Conservation (phyloP, 1,140 invertebrate genomes). For the Pseudomyrmex pallidus region DNA sequence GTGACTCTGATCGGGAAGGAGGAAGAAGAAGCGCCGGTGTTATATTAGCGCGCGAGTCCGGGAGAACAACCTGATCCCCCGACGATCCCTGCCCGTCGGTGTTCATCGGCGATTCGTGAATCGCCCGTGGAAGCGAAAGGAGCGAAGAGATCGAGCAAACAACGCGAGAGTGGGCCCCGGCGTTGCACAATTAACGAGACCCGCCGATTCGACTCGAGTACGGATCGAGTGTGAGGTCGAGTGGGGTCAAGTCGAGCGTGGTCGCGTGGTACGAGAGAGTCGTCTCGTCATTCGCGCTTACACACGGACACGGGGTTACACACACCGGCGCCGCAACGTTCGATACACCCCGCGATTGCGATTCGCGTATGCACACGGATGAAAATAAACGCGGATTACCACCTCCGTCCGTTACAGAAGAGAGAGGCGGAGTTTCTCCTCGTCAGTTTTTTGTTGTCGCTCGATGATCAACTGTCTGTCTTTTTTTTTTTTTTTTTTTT, state of each 20-base stretch:
- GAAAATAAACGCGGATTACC: slow-evolving; percentile 8
- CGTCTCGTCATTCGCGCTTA: slow-evolving; percentile 51
- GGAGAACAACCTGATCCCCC: slow-evolving; percentile 63
- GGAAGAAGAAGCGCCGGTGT: slow-evolving; percentile 70
- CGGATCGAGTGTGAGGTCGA: slow-evolving; percentile 43
- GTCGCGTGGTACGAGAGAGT: slow-evolving; percentile 29
- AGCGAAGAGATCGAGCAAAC: slow-evolving; percentile 66
- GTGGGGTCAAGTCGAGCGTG: slow-evolving; percentile 56
- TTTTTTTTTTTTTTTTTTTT: background rate
- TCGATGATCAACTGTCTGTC: background rate
- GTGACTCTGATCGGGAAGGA: slow-evolving; percentile 76
- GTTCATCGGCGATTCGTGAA: slow-evolving; percentile 69
- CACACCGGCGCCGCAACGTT: slow-evolving; percentile 8
- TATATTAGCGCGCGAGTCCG: slow-evolving; percentile 64
- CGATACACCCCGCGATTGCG: slow-evolving; percentile 33
- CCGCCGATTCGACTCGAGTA: slow-evolving; percentile 55
- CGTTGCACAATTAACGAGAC: slow-evolving; percentile 72
- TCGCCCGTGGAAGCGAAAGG: slow-evolving; percentile 62
- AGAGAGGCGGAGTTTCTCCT: slow-evolving; percentile 20
- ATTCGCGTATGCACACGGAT: slow-evolving; percentile 1
- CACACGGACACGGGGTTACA: background rate
- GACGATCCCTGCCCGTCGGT: slow-evolving; percentile 58
- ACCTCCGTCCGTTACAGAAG: background rate
- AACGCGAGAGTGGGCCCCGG: slow-evolving; percentile 20
- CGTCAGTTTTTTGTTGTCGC: background rate